Base-by-base conservation (phyloP, 2,888 invertebrate species). In the Patella caerulea region DNA sequence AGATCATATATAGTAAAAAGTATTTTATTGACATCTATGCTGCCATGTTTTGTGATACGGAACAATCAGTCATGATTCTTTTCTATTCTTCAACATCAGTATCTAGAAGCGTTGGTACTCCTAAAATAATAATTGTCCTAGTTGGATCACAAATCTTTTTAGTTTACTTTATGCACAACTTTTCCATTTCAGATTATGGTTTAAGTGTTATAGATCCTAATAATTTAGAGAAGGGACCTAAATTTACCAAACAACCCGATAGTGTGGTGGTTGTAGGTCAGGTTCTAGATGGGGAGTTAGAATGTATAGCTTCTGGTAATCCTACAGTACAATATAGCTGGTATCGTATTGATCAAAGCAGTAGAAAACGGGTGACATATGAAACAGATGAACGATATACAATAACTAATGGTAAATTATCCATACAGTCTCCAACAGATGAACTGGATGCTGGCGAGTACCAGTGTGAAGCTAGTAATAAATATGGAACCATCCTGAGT, bases 381-480 rank as follows among this genome's bases (percentile, higher is more conserved):
- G 71, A 52, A 4, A 14, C 56, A 19, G 80, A 83, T 29, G 11
- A 17, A 7, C 75, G 85, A 29, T 96, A 95, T 88, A 97, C 98
- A 2, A 92, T 98, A 14, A 97, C 96, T 87, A 98, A 98, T 79
- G 98, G 98, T 54, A 95, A 95, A 82, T 93, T 98, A 14, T 96
- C 97, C 86, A 97, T 98, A 78, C 95, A 95, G 86, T 94, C 95
- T 86, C 98, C 98, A 0, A 77, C 71, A 0, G 95, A 95, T 87
- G 95, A 94, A 90, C 92, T 92, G 82, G 97, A 98, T 90, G 94
- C 96, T 89, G 96, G 97, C 0, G 94, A 95, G 29, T 98, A 98
- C 91, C 97, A 97, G 89, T 98, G 98, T 89, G 95, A 95, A 85
- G 98, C 98, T 3, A 93, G 94, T 17, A 98, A 98, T 91, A 94